Conservation (phyloP, 2,888 invertebrate genomes). For the Phytoseiulus persimilis region DNA sequence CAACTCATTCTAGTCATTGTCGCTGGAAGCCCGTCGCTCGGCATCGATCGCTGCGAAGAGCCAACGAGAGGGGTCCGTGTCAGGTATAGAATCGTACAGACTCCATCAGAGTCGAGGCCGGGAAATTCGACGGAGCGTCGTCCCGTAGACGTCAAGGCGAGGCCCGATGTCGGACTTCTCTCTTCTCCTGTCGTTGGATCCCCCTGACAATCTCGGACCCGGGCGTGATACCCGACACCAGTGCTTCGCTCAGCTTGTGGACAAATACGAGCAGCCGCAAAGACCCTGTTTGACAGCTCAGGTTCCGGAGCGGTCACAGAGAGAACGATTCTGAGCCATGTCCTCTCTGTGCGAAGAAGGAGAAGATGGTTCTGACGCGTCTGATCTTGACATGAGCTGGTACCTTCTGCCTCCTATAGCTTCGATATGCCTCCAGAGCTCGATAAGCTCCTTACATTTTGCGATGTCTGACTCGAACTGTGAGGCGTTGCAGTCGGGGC, state of each 20-base stretch:
- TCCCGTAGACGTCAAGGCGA: background rate
- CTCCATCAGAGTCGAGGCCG: too few relatives aligned
- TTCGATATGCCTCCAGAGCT: background rate
- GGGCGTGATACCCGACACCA: background rate
- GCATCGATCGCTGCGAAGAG: too few relatives aligned
- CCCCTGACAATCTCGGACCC: background rate
- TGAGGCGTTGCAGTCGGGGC: too few relatives aligned
- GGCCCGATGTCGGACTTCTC: background rate
- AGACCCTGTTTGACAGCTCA: background rate
- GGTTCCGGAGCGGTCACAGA: background rate
- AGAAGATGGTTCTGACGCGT: background rate
- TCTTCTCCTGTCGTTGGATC: background rate
- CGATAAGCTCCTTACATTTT: background rate
- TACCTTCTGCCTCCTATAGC: background rate
- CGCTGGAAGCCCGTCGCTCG: too few relatives aligned
- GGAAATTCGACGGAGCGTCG: too few relatives aligned
- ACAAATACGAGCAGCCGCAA: background rate
- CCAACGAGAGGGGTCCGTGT: too few relatives aligned
- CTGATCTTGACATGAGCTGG: background rate
- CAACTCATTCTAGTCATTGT: background rate
- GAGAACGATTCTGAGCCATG: background rate
- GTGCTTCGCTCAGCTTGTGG: background rate
- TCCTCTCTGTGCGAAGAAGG: background rate
- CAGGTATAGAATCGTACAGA: too few relatives aligned
- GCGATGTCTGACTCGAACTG: too few relatives aligned